Evolutionary conservation across 1,140 invertebrate species (phyloP).

Genomic region (Doryteuthis pealeii): DNA sequence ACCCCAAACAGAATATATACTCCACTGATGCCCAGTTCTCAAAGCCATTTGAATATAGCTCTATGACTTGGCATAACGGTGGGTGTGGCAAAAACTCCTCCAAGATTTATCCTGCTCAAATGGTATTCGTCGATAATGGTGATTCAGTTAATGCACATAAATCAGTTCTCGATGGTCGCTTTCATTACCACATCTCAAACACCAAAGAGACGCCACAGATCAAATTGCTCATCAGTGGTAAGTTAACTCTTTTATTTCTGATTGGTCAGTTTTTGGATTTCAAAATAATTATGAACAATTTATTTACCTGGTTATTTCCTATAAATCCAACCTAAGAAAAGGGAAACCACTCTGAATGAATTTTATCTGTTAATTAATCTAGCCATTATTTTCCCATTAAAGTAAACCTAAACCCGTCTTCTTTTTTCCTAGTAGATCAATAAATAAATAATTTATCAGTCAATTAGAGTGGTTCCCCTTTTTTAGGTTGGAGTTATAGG

Average conservation of each 20-base stretch:
- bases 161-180: background rate
- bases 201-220: constrained; percentile 12
- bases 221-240: constrained; percentile 10
- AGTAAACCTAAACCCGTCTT: no score
- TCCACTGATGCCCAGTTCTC: constrained; percentile 44
- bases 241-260: background rate
- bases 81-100: constrained; percentile 48
- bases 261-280: no score
- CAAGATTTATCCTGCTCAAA: constrained; percentile 42
- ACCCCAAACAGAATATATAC: constrained; percentile 22
- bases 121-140: constrained; percentile 22
- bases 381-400: no score
- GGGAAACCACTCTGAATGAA: no score
- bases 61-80: constrained; percentile 36
- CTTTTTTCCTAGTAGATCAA: no score
- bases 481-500: no score
- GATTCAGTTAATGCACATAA: constrained; percentile 7
- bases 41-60: constrained; percentile 49
- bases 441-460: no score
- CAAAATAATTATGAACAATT: no score
- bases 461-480: no score
- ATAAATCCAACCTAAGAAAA: no score
- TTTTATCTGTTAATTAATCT: no score
- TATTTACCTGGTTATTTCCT: no score
- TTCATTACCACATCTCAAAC: constrained; percentile 14